Evolutionary conservation across 2,113 vertebrate species (phyloP).

Genomic region (Rallus limicola): DNA sequence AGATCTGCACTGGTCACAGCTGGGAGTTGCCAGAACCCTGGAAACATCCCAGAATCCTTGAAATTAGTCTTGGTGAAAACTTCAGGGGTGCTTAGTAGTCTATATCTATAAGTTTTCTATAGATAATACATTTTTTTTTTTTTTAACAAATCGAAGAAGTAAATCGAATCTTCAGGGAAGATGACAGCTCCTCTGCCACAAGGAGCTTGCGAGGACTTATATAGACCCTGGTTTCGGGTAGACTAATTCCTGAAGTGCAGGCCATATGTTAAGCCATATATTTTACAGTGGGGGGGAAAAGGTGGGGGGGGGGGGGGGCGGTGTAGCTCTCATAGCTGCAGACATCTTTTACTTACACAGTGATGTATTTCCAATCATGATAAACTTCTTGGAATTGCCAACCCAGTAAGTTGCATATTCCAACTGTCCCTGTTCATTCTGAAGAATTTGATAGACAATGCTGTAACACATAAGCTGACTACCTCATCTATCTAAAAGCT

Average conservation of each 20-base stretch:
- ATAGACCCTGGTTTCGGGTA: not conserved
- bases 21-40: not conserved
- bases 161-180: not conserved
- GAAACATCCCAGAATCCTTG: not conserved
- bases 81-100: not conserved
- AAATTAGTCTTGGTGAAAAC: not conserved
- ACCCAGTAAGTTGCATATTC: not conserved
- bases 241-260: not conserved
- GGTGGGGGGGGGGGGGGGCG: no score
- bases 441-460: not conserved
- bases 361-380: not conserved
- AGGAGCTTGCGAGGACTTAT: not conserved
- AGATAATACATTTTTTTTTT: no score
- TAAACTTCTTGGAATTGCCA: not conserved
- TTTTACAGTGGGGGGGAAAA: not conserved
- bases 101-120: not conserved
- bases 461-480: not conserved
- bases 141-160: not conserved
- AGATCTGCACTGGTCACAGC: fast-evolving
- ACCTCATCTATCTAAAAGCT: not conserved
- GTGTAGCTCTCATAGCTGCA: not conserved
- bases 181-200: not conserved
- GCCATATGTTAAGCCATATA: fast-evolving
- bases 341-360: not conserved
- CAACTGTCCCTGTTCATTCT: not conserved